A percentile compares a stretch with the other conserved stretches of the same genome.
These are phyloP conservation scores for Otolemur garnettii DNA, from an alignment of 2,113 vertebrate species.

Conservation along the genomic window DNA sequence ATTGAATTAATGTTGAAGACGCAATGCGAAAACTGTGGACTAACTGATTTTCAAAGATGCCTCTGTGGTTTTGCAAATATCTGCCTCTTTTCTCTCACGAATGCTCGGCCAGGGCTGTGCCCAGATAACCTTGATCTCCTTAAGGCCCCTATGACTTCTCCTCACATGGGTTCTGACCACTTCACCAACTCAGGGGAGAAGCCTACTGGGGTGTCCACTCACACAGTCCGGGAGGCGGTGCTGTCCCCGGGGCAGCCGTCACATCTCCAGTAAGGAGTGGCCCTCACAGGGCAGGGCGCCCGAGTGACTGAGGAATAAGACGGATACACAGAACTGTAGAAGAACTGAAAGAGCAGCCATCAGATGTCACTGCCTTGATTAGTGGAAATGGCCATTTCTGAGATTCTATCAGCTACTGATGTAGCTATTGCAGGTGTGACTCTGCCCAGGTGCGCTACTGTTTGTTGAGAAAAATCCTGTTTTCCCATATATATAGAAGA, in stretches of 20 bases:
- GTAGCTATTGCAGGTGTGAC: neutral
- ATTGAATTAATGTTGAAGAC: neutral
- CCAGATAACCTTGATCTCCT: neutral
- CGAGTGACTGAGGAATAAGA: neutral
- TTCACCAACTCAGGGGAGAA: neutral
- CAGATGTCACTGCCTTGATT: neutral
- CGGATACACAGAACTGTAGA: neutral
- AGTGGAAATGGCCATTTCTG: neutral
- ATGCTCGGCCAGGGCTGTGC: neutral
- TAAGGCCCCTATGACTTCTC: fast-evolving
- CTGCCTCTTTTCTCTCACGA: neutral
- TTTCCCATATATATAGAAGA: neutral
- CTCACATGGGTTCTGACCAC: neutral
- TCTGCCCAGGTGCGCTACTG: neutral
- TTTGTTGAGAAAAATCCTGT: neutral
- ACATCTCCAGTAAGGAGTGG: neutral
- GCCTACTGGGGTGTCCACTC: neutral
- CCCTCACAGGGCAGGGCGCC: neutral
- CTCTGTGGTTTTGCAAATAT: neutral
- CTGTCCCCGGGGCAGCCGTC: neutral
- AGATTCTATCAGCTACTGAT: neutral
- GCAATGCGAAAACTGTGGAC: neutral
- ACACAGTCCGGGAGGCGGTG: neutral
- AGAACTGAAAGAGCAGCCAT: neutral
- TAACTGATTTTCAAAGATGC: neutral